These are phyloP conservation scores for Epirrhoe alternata DNA, from an alignment of 2,888 invertebrate species.

Conservation along the genomic window DNA sequence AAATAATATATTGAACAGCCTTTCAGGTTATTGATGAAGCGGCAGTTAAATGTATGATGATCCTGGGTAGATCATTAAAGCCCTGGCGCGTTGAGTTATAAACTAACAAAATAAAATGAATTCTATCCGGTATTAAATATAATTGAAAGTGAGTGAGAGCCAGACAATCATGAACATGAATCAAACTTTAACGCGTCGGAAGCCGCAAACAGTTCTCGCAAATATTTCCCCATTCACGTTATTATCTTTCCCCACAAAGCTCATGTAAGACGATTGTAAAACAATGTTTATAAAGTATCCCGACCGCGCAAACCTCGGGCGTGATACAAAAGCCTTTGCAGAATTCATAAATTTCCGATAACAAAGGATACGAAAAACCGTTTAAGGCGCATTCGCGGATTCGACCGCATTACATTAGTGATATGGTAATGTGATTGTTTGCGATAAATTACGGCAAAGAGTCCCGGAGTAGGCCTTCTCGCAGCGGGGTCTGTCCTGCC, in stretches of 20 bases:
- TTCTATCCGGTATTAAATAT: constrained; percentile 5
- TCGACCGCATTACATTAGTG: constrained; percentile 80
- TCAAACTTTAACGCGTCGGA: constrained; percentile 41
- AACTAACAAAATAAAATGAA: background rate
- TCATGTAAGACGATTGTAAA: constrained; percentile 66
- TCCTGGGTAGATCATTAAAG: background rate
- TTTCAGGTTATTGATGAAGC: background rate
- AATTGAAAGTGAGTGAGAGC: constrained; percentile 7
- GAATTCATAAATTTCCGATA: constrained; percentile 79
- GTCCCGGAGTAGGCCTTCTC: constrained; percentile 61
- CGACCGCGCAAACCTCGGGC: constrained; percentile 56
- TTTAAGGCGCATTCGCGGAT: constrained; percentile 79
- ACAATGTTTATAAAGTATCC: constrained; percentile 71
- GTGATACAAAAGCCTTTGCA: constrained; percentile 72
- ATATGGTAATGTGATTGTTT: constrained; percentile 84
- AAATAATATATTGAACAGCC: background rate
- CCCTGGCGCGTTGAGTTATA: background rate
- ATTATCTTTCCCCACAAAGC: constrained; percentile 58
- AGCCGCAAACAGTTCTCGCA: constrained; percentile 49
- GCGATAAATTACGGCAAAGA: constrained; percentile 78
- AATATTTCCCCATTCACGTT: constrained; percentile 51
- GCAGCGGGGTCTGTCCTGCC: constrained; percentile 73
- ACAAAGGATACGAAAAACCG: constrained; percentile 81
- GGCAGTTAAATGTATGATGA: background rate
- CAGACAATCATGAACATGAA: constrained; percentile 28